Base-by-base conservation (phyloP, 2,797 vertebrate genomes). In the Dryobates pubescens region DNA sequence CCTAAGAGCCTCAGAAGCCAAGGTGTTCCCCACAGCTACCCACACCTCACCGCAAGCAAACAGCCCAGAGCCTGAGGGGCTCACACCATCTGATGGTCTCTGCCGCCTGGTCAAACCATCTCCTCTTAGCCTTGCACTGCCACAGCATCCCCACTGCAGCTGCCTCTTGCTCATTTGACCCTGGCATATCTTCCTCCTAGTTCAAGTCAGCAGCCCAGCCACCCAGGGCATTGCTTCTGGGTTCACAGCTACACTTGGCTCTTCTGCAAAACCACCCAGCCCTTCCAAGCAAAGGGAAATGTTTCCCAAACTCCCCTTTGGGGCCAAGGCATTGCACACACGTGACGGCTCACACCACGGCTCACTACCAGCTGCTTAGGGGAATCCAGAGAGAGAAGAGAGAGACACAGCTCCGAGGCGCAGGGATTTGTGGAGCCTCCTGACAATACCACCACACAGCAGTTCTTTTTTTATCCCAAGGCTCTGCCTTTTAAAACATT, bases 401-500 rank as follows among this genome's bases (percentile, higher is more conserved):
- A 87, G 27, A 61, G 77, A 49, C 67, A 63, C 89, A 74, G 70
- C 64, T 88, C 65, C 1, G 68, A 79, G 92, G 77, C 65, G 91
- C 77, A 93, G 71, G 95, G 91, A 95, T 96, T 77, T 41, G 75
- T 74, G 82, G 86, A 95, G 83, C 89, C 85, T 84, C 82, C 65
- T 54, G 92, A 92, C 91, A 93, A 94, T 89, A 93, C 71, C 69
- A 68, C 80, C 71, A 6, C 93, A 62, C 68, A 76, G 88, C 82
- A 56, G 86, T 91, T 94, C 87, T 95, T 94, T 95, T 96, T 95
- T 93, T 93, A 94, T 88, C 91, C 43, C 17, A 3, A 73, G 67
- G 57, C 90, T 94, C 15, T 58, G 88, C 91, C 78, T 91, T 91
- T 90, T 94, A 49, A 74, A 95, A 95, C 83, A 59, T 49, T 95